These are phyloP conservation scores for Propithecus coquereli DNA, from an alignment of 2,113 vertebrate genomes.

Conservation along the genomic window DNA sequence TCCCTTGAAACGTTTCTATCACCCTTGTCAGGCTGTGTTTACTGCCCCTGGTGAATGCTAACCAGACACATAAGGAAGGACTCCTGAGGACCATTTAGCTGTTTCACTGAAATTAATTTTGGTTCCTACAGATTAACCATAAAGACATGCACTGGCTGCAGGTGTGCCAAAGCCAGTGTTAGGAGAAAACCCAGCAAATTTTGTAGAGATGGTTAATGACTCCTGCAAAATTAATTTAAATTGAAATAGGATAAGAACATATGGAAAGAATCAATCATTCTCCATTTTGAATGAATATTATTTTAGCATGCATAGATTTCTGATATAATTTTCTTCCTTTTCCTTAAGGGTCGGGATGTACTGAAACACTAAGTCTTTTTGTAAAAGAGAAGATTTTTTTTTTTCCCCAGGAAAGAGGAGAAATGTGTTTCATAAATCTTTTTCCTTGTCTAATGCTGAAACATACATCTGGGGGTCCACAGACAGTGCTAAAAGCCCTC, in stretches of 20 bases:
- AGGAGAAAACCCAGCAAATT: slow-evolving; percentile 59
- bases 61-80: slow-evolving; percentile 41
- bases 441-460: slow-evolving; percentile 54
- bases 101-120: slow-evolving; percentile 72
- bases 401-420: slow-evolving; percentile 62
- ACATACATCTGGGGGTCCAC: slow-evolving; percentile 34
- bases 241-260: slow-evolving; percentile 75
- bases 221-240: slow-evolving; percentile 77
- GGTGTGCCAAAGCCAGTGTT: slow-evolving; percentile 66
- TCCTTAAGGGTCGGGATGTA: slow-evolving; percentile 63
- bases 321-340: slow-evolving; percentile 70
- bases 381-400: slow-evolving; percentile 62
- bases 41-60: slow-evolving; percentile 48
- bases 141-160: slow-evolving; percentile 62
- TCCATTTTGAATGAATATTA: slow-evolving; percentile 72
- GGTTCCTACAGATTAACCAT: slow-evolving; percentile 64
- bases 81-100: slow-evolving; percentile 64
- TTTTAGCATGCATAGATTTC: slow-evolving; percentile 72
- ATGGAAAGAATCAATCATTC: slow-evolving; percentile 79
- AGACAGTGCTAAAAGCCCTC: slow-evolving; percentile 60
- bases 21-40: slow-evolving; percentile 35
- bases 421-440: slow-evolving; percentile 73
- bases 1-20: slow-evolving; percentile 59
- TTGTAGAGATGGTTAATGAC: slow-evolving; percentile 68
- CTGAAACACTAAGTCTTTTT: slow-evolving; percentile 63